These are phyloP conservation scores for Archips xylosteana DNA, from an alignment of 2,888 invertebrate species.

Conservation along the genomic window DNA sequence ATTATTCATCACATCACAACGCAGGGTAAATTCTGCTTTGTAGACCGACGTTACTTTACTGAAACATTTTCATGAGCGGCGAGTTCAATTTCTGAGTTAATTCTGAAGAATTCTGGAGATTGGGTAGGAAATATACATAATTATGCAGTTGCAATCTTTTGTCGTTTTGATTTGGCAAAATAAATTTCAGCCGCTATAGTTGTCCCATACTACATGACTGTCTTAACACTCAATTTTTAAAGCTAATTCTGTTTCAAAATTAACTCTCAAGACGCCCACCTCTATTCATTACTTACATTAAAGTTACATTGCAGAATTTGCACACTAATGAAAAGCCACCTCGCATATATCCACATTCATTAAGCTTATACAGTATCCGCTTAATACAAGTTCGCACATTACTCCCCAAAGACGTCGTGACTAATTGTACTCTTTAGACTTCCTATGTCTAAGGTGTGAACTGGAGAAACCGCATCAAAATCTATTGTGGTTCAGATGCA, in stretches of 20 bases:
- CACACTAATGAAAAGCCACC: slow-evolving; percentile 3
- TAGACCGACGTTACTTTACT: not conserved
- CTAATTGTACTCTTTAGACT: slow-evolving; percentile 40
- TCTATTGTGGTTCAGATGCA: slow-evolving; percentile 32
- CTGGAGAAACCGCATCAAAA: slow-evolving; percentile 30
- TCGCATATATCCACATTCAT: slow-evolving; percentile 40
- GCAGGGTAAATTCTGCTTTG: slow-evolving; percentile 2
- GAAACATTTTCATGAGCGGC: not conserved
- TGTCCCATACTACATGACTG: no score
- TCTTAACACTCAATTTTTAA: no score
- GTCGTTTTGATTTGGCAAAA: not conserved
- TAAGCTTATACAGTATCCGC: slow-evolving; percentile 30
- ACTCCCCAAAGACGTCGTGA: slow-evolving; percentile 39
- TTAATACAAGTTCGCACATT: slow-evolving; percentile 51
- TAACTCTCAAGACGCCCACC: not conserved
- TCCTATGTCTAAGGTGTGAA: slow-evolving; percentile 27
- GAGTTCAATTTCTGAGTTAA: not conserved
- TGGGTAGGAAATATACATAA: no score
- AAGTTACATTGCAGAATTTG: slow-evolving; percentile 4
- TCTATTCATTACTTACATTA: not conserved
- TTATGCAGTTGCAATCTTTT: not conserved
- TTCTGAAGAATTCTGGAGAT: no score
- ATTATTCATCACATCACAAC: slow-evolving; percentile 1
- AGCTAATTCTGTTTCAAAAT: not conserved
- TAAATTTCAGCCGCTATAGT: not conserved